Evolutionary conservation across 64 coral and sea anemone genomes (phyloP).

Genomic region (Cladopsammia gracilis): DNA sequence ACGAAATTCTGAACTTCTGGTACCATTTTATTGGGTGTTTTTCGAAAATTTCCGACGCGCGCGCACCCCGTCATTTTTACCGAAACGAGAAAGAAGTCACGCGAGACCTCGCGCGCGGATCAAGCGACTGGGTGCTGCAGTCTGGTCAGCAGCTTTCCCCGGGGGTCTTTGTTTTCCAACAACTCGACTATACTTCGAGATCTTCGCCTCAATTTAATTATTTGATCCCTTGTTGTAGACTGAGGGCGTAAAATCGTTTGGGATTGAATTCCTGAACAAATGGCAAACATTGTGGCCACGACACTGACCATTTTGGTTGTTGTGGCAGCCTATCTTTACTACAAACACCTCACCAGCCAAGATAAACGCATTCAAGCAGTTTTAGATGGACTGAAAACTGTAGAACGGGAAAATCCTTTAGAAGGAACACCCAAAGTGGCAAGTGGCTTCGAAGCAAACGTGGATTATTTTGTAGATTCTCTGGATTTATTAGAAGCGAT

Average conservation of each 20-base stretch:
- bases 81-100: too few species aligned
- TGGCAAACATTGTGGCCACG: conserved; percentile 3
- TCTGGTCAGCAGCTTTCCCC: too few species aligned
- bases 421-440: conserved; percentile 45
- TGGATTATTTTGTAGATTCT: conserved; percentile 70
- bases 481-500: conserved; percentile 74
- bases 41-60: too few species aligned
- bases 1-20: too few species aligned
- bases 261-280: neutral
- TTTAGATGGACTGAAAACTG: conserved; percentile 9
- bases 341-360: neutral
- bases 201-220: neutral
- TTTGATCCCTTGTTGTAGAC: neutral
- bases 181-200: too few species aligned
- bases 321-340: conserved; percentile 32
- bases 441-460: conserved; percentile 73
- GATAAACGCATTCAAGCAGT: conserved; percentile 9
- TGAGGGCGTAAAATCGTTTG: neutral
- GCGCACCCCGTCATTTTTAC: too few species aligned
- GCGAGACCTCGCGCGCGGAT: too few species aligned
- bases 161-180: too few species aligned
- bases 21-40: too few species aligned
- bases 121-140: too few species aligned
- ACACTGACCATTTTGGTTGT: neutral
- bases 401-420: conserved; percentile 32